A percentile compares a stretch with the other conserved stretches of the same genome.
Conservation (phyloP, 2,797 vertebrate genomes). For the Sebastolobus alascanus region DNA sequence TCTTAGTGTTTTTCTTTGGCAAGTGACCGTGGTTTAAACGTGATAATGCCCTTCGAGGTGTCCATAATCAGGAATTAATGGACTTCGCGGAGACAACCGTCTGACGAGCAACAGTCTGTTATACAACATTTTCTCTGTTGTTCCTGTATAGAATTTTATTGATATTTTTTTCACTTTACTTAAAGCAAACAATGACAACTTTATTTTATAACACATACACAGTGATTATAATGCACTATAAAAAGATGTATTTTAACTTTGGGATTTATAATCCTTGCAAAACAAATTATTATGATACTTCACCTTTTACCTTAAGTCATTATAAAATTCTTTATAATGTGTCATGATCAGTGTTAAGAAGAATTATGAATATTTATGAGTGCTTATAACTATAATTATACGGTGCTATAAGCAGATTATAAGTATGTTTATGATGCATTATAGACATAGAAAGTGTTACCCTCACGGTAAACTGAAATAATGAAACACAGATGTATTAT, state of each 20-base stretch:
- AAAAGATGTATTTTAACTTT: no score
- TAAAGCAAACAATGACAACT: no score
- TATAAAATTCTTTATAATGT: neutral
- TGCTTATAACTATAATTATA: neutral
- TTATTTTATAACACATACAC: no score
- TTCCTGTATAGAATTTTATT: no score
- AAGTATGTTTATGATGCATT: neutral
- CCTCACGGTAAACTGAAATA: neutral
- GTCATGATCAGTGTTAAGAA: neutral
- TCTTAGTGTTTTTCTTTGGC: no score
- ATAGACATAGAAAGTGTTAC: neutral
- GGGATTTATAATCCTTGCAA: neutral
- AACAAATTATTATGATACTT: neutral
- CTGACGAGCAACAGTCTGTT: no score
- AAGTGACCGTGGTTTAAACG: no score
- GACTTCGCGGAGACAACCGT: no score
- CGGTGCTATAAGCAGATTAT: neutral
- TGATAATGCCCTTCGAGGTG: no score
- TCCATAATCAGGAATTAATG: no score
- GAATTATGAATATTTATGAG: neutral
- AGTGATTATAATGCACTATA: no score
- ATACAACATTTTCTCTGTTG: no score
- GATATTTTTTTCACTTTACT: neutral
- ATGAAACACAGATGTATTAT: neutral
- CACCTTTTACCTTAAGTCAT: neutral